phyloP scores from a whole-genome alignment of 1,140 invertebrate species.

The Brachionus manjavacas region DNA sequence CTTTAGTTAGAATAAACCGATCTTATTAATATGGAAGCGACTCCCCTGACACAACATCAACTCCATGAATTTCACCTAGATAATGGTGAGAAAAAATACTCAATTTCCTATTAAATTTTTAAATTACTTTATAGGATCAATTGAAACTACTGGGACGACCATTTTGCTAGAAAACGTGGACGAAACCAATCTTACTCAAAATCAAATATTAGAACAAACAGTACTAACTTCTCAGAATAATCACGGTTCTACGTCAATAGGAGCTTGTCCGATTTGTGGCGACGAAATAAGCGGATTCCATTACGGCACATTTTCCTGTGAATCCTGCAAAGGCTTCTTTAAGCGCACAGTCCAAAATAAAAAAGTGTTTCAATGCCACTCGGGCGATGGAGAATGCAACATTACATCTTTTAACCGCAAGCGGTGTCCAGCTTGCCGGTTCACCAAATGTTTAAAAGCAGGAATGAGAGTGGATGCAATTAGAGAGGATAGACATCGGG shows the following conservation, averaged over 20 bases:
- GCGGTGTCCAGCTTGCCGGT: constrained; percentile 93
- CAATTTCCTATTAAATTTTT: too few species aligned
- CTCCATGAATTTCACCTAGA: constrained; percentile 5
- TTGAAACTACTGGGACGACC: neutral
- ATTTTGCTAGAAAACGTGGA: constrained; percentile 15
- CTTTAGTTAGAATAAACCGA: neutral
- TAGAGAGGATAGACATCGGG: constrained; percentile 82
- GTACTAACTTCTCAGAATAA: neutral
- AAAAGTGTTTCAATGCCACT: constrained; percentile 87
- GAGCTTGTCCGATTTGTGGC: constrained; percentile 87
- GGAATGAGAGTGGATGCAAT: constrained; percentile 97
- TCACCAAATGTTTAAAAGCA: constrained; percentile 87
- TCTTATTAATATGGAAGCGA: neutral
- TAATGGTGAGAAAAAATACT: neutral
- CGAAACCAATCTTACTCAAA: neutral
- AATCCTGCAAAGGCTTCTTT: constrained; percentile 95
- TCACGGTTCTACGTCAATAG: constrained; percentile 51
- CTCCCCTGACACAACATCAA: neutral
- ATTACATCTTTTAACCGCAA: constrained; percentile 84
- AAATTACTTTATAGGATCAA: neutral
- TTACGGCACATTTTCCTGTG: constrained; percentile 81
- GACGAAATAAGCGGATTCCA: constrained; percentile 71
- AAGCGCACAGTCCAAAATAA: constrained; percentile 95
- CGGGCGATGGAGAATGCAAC: constrained; percentile 74
- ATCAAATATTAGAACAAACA: neutral